Evolutionary conservation across 23 tunicate species (phyloP).

Genomic region (Trididemnum nubilum): DNA sequence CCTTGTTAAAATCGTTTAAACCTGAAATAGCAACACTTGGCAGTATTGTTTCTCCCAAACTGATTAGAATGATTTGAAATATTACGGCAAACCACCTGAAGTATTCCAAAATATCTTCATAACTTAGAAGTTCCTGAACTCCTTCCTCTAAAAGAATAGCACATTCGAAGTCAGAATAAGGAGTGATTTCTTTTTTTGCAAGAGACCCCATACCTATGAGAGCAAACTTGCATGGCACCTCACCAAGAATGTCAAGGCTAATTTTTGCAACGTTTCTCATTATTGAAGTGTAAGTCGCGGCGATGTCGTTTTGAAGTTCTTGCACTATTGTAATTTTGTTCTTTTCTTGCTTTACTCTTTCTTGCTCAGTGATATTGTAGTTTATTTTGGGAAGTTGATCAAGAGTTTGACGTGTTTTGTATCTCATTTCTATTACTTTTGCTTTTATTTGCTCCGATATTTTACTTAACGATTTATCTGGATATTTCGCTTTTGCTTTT

Average conservation of each 20-base stretch:
- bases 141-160: slow-evolving; percentile 4
- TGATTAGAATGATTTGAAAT: slow-evolving; percentile 10
- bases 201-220: neutral
- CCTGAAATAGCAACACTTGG: slow-evolving; percentile 18
- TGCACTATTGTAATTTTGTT: neutral
- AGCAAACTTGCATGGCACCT: neutral
- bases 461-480: neutral
- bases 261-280: neutral
- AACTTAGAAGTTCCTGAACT: neutral
- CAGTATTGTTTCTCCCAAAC: slow-evolving; percentile 9
- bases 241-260: neutral
- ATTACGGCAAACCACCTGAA: slow-evolving; percentile 9
- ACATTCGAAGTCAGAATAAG: slow-evolving; percentile 16
- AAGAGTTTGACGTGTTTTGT: neutral
- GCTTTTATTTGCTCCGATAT: neutral
- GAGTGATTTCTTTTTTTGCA: slow-evolving; percentile 6
- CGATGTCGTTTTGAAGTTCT: neutral
- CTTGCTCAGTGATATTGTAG: no score
- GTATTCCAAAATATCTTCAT: neutral
- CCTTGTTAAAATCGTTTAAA: neutral
- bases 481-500: slow-evolving; percentile 1
- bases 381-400: neutral
- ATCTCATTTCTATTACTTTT: neutral
- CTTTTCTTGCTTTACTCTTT: neutral
- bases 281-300: neutral